Conservation (phyloP, 1,140 invertebrate genomes). For the Polypedilum pembai region DNA sequence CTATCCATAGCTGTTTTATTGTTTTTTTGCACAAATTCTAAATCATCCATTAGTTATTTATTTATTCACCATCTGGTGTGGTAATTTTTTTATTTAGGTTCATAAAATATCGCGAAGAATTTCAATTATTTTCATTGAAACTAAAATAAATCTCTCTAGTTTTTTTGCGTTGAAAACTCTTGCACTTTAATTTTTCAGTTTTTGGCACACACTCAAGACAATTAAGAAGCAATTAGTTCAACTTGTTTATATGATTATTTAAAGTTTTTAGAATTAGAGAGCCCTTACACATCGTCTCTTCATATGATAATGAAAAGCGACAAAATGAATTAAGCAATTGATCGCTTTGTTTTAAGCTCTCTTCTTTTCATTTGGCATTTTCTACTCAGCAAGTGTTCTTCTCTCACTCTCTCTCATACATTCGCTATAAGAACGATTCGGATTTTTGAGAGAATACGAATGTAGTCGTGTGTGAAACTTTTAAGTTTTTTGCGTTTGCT, state of each 20-base stretch:
- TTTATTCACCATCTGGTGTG: too few relatives aligned
- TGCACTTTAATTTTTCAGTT: too few relatives aligned
- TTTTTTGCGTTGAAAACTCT: neutral
- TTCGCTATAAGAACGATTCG: slow-evolving; percentile 11
- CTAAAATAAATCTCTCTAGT: neutral
- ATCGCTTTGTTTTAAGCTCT: slow-evolving; percentile 5
- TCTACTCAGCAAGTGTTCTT: neutral
- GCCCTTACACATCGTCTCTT: neutral
- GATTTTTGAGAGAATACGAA: neutral
- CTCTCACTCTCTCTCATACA: neutral
- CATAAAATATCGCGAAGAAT: neutral
- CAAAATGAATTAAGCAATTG: slow-evolving; percentile 15
- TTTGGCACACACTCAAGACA: neutral
- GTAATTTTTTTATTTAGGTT: neutral
- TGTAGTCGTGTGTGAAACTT: neutral
- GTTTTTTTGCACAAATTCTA: too few relatives aligned
- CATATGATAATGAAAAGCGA: slow-evolving; percentile 18
- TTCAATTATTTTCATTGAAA: slow-evolving; percentile 2
- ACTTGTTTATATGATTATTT: neutral
- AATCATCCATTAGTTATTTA: too few relatives aligned
- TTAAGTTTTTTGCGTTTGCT: too few relatives aligned
- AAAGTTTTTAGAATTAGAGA: neutral
- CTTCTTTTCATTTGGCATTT: neutral
- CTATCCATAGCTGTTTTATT: neutral
- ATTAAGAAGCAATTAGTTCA: slow-evolving; percentile 5